These are phyloP conservation scores for Andrena haemorrhoa DNA, from an alignment of 2,888 invertebrate species.

Conservation along the genomic window DNA sequence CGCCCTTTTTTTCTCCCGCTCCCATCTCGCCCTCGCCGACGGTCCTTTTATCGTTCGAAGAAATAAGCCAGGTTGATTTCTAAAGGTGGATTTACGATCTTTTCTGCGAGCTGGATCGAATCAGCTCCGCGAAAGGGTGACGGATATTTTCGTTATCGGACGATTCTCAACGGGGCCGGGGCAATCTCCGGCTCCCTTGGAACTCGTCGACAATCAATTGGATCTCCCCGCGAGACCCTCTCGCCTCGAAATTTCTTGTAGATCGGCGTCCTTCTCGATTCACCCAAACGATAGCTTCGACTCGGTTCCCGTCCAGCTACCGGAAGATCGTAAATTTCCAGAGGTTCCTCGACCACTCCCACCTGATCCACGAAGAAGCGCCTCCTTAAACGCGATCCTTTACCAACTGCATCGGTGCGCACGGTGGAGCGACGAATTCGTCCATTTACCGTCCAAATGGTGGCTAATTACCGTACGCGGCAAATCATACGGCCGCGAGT, in stretches of 20 bases:
- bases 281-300: not conserved
- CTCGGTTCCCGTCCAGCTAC: constrained; percentile 35
- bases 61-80: constrained; percentile 62
- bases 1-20: constrained; percentile 16
- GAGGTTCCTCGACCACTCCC: constrained; percentile 47
- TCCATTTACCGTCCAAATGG: constrained; percentile 23
- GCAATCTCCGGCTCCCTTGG: constrained; percentile 1
- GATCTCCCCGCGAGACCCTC: no score
- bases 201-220: not conserved
- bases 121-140: not conserved
- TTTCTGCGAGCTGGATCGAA: constrained; percentile 37
- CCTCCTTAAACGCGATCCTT: not conserved
- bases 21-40: constrained; percentile 25
- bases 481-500: constrained; percentile 17
- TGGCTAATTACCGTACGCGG: constrained; percentile 27
- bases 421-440: constrained; percentile 25
- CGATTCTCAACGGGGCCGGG: not conserved
- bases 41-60: constrained; percentile 60
- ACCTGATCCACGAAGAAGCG: constrained; percentile 23
- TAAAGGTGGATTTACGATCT: constrained; percentile 57
- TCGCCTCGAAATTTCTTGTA: not conserved
- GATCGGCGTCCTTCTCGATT: not conserved
- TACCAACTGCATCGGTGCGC: constrained; percentile 3
- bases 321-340: constrained; percentile 59
- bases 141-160: constrained; percentile 9